Conservation (phyloP, 1,140 invertebrate species). For the Prorops nasuta region DNA sequence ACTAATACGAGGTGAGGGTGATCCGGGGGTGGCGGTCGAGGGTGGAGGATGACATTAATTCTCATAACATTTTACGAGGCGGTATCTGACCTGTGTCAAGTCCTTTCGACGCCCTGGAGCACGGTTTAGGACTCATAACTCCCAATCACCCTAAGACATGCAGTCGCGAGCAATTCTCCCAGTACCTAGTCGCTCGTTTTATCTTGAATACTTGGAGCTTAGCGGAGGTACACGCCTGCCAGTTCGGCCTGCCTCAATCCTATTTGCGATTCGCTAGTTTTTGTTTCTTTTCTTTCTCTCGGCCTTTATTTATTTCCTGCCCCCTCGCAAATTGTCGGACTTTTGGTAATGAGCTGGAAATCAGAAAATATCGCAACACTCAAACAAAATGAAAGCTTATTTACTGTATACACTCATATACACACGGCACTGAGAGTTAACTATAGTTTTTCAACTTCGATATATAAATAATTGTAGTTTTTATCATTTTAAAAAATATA, state of each 20-base stretch:
- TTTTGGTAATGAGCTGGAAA: too few relatives aligned
- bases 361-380: too few relatives aligned
- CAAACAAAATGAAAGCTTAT: too few relatives aligned
- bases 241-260: background rate
- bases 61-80: constrained; percentile 57
- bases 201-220: background rate
- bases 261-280: background rate
- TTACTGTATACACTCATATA: too few relatives aligned
- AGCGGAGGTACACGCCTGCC: background rate
- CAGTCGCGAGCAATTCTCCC: constrained; percentile 41
- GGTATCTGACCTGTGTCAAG: constrained; percentile 55
- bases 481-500: too few relatives aligned
- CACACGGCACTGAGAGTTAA: too few relatives aligned
- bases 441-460: too few relatives aligned
- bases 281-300: background rate
- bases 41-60: constrained; percentile 49
- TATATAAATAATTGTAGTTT: too few relatives aligned
- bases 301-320: background rate
- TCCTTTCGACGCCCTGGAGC: constrained; percentile 45
- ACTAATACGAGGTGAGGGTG: constrained; percentile 21
- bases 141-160: constrained; percentile 55
- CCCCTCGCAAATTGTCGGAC: too few relatives aligned
- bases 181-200: background rate
- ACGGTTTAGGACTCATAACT: constrained; percentile 56
- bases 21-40: constrained; percentile 17